These are phyloP conservation scores for Ctenopoma multispine DNA, from an alignment of 2,797 vertebrate genomes.

Conservation along the genomic window DNA sequence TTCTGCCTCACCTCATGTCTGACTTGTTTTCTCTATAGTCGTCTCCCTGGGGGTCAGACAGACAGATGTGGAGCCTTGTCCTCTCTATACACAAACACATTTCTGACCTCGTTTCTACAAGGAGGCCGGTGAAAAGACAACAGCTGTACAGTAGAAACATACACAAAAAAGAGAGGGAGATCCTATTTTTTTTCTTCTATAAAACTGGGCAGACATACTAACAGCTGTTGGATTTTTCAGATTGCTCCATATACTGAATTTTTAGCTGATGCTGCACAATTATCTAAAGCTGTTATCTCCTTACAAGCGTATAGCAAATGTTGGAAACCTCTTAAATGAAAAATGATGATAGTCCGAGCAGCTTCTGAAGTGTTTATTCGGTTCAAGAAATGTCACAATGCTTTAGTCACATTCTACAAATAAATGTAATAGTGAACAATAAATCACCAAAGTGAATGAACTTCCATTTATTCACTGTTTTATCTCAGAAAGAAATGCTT, in stretches of 20 bases:
- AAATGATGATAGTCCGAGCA: neutral
- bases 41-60: slow-evolving; percentile 56
- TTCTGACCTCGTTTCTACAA: slow-evolving; percentile 65
- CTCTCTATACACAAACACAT: slow-evolving; percentile 24
- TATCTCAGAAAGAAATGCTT: slow-evolving; percentile 23
- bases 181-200: neutral
- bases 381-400: neutral
- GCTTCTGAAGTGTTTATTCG: neutral
- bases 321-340: neutral
- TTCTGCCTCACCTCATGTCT: slow-evolving; percentile 51
- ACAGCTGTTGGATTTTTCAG: slow-evolving; percentile 1
- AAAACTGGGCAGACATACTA: neutral
- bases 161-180: neutral
- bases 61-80: slow-evolving; percentile 67
- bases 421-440: neutral
- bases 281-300: neutral
- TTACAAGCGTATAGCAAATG: neutral
- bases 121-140: slow-evolving; percentile 49
- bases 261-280: neutral
- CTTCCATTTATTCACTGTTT: slow-evolving; percentile 40
- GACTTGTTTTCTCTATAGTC: slow-evolving; percentile 37
- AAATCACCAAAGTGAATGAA: neutral
- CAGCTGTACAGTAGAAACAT: slow-evolving; percentile 53
- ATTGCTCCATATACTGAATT: neutral
- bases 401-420: neutral